These are phyloP conservation scores for Stenopsyche tienmushanensis DNA, from an alignment of 1,140 invertebrate species.

Conservation along the genomic window DNA sequence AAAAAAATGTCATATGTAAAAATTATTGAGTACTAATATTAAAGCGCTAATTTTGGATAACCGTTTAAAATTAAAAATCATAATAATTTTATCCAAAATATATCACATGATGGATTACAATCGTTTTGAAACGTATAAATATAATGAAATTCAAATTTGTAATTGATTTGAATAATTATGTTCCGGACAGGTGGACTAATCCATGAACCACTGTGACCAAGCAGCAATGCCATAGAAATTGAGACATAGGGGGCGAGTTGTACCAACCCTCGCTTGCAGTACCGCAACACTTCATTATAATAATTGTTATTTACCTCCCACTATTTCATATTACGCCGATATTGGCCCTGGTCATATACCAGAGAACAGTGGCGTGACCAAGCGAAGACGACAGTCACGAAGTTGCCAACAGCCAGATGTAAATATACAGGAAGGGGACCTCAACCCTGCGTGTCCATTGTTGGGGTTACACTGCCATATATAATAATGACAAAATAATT, in stretches of 20 bases:
- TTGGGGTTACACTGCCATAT: too few species aligned
- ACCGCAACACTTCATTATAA: slow-evolving; percentile 38
- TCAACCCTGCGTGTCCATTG: too few species aligned
- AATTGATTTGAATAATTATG: too few species aligned
- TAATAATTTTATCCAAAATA: too few species aligned
- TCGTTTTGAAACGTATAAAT: too few species aligned
- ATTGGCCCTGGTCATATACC: slow-evolving; percentile 14
- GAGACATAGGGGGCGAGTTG: slow-evolving; percentile 14
- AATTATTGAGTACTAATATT: too few species aligned
- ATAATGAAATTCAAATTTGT: too few species aligned
- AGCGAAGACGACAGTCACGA: slow-evolving; percentile 2
- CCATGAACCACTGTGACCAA: background rate
- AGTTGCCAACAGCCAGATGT: background rate
- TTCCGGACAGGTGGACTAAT: background rate
- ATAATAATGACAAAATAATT: too few species aligned
- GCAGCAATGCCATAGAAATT: background rate
- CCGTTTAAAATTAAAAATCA: too few species aligned
- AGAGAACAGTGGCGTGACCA: slow-evolving; percentile 33
- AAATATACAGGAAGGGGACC: background rate
- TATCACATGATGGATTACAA: too few species aligned
- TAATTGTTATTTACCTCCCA: slow-evolving; percentile 39
- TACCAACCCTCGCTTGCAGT: background rate
- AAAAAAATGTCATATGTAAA: too few species aligned
- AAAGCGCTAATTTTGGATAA: too few species aligned
- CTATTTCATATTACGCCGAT: background rate